Base-by-base conservation (phyloP, 1,140 invertebrate genomes). In the Drosophila paulistorum region DNA sequence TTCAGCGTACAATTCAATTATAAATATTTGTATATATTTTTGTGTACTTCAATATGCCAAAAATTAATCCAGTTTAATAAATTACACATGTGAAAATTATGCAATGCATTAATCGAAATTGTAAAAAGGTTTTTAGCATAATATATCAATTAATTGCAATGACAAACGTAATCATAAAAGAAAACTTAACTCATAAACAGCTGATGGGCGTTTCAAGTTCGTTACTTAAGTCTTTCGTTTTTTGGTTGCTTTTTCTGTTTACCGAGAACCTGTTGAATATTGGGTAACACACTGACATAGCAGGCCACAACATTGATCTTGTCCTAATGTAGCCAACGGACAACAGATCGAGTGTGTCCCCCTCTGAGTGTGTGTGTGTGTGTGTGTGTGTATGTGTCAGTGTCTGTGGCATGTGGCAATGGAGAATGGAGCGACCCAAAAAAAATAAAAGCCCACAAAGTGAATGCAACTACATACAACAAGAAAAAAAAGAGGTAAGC, bases 391-490 rank as follows among this genome's bases (percentile, higher is more conserved):
- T 20, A 1, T 20, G 20, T 23, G 20, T 23, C 20, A 23, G 20
- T 41, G 35, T 67, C 17, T 51, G 7, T 59, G 70, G 70, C 63
- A 65, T 69, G 77, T 70, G 77, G 58, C 74, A 74, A 79, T 60
- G 83, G 82, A 86, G 83, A 86, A 82, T 86, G 82, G 83, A 67
- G 66, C 71, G 79, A 86, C 82, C 82, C 68, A 86, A 85, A 84
- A 23, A 30, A 30, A 81, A 77, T 35, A 23, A 51, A 17, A 17
- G 14, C 45, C 65, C 45, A 51, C 71, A 73, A 87, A 86, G 82
- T 86, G 82, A 86, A 86, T 86, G 82, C 82, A 87, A 71, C 82
- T 71, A 70, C 73, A 77, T 42, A 66, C 20, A 60, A 61, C 37
- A 58, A 65, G 55, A 74, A 61, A 68, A 51, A 30, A 30, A 30